phyloP scores from a whole-genome alignment of 2,888 invertebrate species.

The Actias luna region DNA sequence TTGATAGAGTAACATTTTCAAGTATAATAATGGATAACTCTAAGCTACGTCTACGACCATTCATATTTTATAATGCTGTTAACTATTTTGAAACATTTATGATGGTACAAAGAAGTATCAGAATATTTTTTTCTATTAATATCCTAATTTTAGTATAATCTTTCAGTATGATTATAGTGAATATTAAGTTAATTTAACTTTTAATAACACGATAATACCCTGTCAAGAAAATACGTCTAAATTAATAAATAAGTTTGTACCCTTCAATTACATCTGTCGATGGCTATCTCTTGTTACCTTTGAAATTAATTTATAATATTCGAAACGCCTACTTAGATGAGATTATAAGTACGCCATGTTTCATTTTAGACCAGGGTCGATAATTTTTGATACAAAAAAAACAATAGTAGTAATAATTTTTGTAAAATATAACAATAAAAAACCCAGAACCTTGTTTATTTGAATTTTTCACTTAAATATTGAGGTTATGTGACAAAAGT shows the following conservation, averaged over 20 bases:
- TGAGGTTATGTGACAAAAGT: no score
- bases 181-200: neutral
- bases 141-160: neutral
- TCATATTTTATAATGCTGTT: no score
- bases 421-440: no score
- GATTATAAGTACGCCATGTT: slow-evolving; percentile 5
- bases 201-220: neutral
- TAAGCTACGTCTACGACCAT: no score
- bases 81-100: no score
- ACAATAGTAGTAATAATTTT: no score
- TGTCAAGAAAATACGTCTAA: slow-evolving; percentile 29
- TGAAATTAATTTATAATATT: slow-evolving; percentile 11
- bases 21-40: no score
- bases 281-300: slow-evolving; percentile 24
- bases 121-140: neutral
- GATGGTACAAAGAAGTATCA: neutral
- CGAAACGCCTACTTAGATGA: slow-evolving; percentile 11
- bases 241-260: slow-evolving; percentile 31
- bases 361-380: no score
- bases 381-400: no score
- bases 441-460: no score
- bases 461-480: no score
- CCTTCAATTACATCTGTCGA: slow-evolving; percentile 34
- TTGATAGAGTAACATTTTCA: no score
- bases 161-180: neutral